phyloP scores from a whole-genome alignment of 2,113 vertebrate genomes.

The Oenanthe melanoleuca region DNA sequence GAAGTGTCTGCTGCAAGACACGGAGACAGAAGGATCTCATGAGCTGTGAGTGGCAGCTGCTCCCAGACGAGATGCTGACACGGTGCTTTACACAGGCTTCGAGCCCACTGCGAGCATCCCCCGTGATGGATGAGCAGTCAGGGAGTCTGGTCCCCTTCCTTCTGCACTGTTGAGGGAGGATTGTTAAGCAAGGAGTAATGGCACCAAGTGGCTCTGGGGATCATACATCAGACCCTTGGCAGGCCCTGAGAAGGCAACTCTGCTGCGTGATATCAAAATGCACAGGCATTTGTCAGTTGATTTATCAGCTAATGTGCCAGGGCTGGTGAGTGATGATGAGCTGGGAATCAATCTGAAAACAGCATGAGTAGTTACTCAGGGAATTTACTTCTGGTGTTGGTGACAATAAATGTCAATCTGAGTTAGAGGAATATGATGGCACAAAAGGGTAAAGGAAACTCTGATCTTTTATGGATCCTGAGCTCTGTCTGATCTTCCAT shows the following conservation, averaged over 20 bases:
- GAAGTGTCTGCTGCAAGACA: conserved; percentile 58
- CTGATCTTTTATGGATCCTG: background rate
- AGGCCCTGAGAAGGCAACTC: background rate
- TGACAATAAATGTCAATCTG: conserved; percentile 15
- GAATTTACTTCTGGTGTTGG: conserved; percentile 2
- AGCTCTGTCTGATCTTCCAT: background rate
- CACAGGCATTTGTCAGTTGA: conserved; percentile 40
- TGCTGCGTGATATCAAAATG: conserved; percentile 19
- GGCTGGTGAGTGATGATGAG: background rate
- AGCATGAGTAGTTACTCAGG: conserved; percentile 12
- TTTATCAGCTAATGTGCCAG: conserved; percentile 50
- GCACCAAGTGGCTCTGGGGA: background rate
- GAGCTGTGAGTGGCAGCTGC: conserved; percentile 63
- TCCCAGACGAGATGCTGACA: conserved; percentile 46
- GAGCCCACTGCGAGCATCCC: conserved; percentile 19
- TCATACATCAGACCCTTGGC: conserved; percentile 36
- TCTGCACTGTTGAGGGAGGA: conserved; percentile 15
- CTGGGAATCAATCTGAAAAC: conserved; percentile 28
- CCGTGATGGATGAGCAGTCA: conserved; percentile 30
- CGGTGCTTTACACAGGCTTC: background rate
- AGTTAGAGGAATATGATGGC: background rate
- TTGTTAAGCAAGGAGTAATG: conserved; percentile 33
- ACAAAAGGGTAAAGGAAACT: background rate
- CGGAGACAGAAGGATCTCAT: conserved; percentile 59
- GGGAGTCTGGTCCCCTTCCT: background rate